These are phyloP conservation scores for Asarcornis scutulata DNA, from an alignment of 2,113 vertebrate species.

Conservation along the genomic window DNA sequence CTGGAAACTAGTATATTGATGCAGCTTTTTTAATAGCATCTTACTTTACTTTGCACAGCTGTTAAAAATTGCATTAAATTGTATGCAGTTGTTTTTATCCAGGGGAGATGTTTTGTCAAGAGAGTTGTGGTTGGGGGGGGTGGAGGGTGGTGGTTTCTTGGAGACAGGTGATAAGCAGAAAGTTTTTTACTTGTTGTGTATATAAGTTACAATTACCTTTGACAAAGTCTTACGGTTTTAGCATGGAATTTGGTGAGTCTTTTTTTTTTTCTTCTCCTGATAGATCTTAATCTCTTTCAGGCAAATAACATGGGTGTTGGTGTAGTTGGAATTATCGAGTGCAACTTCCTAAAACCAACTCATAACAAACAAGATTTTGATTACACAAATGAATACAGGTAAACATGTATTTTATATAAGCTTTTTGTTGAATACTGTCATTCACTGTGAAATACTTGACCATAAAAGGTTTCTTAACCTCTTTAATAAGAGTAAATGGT, in stretches of 20 bases:
- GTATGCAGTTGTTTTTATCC: background rate
- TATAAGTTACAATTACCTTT: background rate
- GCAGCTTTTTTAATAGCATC: background rate
- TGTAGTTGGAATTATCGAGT: constrained; percentile 94
- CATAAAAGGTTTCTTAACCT: background rate
- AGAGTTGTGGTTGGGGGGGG: too few relatives aligned
- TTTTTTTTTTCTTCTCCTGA: background rate
- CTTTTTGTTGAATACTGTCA: background rate
- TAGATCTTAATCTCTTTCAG: constrained; percentile 74
- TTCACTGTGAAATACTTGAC: background rate
- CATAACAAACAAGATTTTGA: constrained; percentile 98
- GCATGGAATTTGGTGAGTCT: background rate
- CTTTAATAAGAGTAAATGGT: background rate
- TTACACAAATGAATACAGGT: constrained; percentile 96
- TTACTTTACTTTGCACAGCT: background rate
- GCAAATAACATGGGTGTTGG: constrained; percentile 90
- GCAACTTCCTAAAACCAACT: constrained; percentile 93
- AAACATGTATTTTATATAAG: background rate
- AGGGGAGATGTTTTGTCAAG: too few relatives aligned
- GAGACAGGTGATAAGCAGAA: too few relatives aligned
- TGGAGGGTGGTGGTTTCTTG: too few relatives aligned
- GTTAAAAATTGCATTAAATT: background rate
- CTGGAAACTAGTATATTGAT: background rate
- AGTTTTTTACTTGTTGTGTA: too few relatives aligned
- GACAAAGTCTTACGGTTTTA: background rate